Conservation (phyloP, 2,113 vertebrate species). For the Apistogramma diplotaenia region DNA sequence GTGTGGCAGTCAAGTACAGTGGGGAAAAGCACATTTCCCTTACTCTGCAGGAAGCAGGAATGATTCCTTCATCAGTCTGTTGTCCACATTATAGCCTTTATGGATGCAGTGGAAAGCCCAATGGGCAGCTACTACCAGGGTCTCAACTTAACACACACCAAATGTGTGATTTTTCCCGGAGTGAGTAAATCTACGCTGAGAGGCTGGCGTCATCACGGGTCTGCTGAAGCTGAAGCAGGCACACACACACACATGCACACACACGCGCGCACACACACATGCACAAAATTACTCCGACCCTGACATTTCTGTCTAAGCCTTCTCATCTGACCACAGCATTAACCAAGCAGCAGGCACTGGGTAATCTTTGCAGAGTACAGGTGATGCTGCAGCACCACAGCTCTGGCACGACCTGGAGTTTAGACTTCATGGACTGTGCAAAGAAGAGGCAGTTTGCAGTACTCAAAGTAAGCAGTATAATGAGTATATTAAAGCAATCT, state of each 20-base stretch:
- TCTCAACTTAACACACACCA: background rate
- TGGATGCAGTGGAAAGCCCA: background rate
- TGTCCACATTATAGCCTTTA: background rate
- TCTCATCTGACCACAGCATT: background rate
- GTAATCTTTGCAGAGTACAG: background rate
- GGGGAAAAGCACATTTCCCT: constrained; percentile 29
- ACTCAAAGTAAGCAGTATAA: background rate
- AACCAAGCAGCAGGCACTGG: background rate
- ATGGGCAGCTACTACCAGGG: background rate
- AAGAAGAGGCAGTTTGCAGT: background rate
- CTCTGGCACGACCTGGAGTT: background rate
- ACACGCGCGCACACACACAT: background rate
- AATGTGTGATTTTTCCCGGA: background rate
- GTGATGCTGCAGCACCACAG: background rate
- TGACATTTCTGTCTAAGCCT: background rate
- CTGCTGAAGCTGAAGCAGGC: background rate
- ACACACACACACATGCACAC: too few species aligned
- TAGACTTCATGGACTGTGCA: background rate
- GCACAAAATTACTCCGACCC: background rate
- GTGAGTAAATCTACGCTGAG: background rate
- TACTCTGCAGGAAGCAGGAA: constrained; percentile 19
- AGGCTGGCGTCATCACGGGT: background rate
- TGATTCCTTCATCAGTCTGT: constrained; percentile 49
- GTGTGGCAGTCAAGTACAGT: constrained; percentile 21
- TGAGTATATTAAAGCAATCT: background rate